These are phyloP conservation scores for Thinocorus orbignyianus DNA, from an alignment of 2,113 vertebrate species.

Conservation along the genomic window DNA sequence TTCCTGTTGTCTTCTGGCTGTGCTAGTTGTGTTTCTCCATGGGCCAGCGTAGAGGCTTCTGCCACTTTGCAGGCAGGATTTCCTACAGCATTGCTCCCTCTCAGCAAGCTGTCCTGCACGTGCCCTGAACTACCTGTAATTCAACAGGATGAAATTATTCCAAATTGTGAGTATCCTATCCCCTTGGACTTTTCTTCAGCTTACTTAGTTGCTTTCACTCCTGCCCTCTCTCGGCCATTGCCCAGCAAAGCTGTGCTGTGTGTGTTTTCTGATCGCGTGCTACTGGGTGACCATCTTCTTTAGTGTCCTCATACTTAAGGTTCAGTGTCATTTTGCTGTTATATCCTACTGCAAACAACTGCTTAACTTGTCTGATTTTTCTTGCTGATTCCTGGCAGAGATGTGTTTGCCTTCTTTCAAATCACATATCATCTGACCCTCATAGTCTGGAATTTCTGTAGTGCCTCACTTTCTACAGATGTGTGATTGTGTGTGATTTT, in stretches of 20 bases:
- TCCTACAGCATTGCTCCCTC: not conserved
- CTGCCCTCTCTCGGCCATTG: not conserved
- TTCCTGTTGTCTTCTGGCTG: not conserved
- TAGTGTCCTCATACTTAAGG: not conserved
- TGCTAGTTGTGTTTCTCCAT: not conserved
- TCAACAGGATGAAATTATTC: not conserved
- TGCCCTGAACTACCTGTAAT: not conserved
- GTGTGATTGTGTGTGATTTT: not conserved
- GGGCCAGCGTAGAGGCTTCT: not conserved
- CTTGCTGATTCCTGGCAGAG: not conserved
- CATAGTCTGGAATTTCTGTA: not conserved
- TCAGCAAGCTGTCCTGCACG: not conserved
- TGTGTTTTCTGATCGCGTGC: not conserved
- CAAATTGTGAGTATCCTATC: not conserved
- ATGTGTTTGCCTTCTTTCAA: not conserved
- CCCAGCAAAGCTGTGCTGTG: not conserved
- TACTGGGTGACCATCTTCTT: rapidly evolving
- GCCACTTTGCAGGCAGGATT: rapidly evolving
- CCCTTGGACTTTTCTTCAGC: not conserved
- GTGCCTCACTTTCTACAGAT: not conserved
- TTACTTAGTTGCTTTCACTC: not conserved
- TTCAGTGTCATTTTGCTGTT: not conserved
- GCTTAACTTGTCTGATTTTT: not conserved
- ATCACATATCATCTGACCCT: not conserved
- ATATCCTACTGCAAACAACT: not conserved